Base-by-base conservation (phyloP, 2,797 vertebrate species). In the Staurois parvus region DNA sequence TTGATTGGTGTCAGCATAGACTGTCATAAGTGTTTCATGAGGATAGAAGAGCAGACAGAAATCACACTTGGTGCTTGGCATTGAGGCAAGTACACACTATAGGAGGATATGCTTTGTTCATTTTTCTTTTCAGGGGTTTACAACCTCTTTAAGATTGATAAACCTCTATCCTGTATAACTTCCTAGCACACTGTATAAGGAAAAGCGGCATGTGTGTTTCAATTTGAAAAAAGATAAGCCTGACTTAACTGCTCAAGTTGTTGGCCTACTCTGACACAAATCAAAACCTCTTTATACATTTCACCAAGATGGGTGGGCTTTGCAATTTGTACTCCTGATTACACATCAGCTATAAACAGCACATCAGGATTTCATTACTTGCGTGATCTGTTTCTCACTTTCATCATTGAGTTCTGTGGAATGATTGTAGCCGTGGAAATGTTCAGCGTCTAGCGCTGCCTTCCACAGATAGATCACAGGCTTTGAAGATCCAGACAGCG, bases 311-410 rank as follows among this genome's bases (percentile, higher is more conserved):
- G 74, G 82, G 82, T 69, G 73, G 74, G 66, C 66, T 84, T 34
- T 32, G 24, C 40, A 62, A 70, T 83, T 42, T 26, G 56, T 76
- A 62, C 64, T 84, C 85, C 81, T 45, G 76, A 74, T 78, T 73
- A 32, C 40, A 45, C 64, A 48, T 10, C 12, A 79, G 79, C 52
- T 32, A 72, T 66, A 64, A 64, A 42, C 37, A 19, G 8, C n/a
- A 74, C 84, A 86, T 86, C 73, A 66, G 84, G 48, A 28, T 29
- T 78, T 32, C n/a, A 62, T 86, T 86, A 83, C 28, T 28, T 73
- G 68, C 76, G 37, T 72, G 67, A 75, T 81, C 72, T 82, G 45
- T 21, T 45, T 76, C 72, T 82, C 52, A 37, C 64, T 45, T 72
- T 72, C 68, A 83, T 86, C 75, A 56, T 21, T 11, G 79, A 30